Evolutionary conservation across 2,888 invertebrate species (phyloP).

Genomic region (Phasia obesa): DNA sequence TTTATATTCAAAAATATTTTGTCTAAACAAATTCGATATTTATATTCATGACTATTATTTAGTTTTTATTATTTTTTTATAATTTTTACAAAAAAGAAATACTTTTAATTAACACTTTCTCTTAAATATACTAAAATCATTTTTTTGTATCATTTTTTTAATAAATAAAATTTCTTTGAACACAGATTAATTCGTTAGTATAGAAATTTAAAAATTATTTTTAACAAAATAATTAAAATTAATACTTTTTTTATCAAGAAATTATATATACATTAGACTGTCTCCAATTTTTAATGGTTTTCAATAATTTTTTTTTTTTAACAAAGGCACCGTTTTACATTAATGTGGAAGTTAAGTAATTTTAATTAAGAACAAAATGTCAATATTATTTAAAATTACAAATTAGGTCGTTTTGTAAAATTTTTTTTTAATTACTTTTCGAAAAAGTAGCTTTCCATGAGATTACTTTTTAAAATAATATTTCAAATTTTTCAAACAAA

Average conservation of each 20-base stretch:
- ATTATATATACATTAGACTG: constrained; percentile 23
- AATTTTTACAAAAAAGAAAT: constrained; percentile 49
- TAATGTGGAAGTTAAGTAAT: too few relatives aligned
- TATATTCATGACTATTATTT: constrained; percentile 32
- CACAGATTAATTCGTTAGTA: constrained; percentile 69
- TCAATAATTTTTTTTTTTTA: not conserved
- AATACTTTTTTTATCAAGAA: constrained; percentile 54
- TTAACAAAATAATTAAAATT: constrained; percentile 50
- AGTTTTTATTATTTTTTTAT: constrained; percentile 42
- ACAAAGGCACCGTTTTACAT: too few relatives aligned
- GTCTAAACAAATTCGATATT: not conserved
- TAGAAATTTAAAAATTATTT: constrained; percentile 45
- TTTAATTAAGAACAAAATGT: too few relatives aligned
- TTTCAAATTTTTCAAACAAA: too few relatives aligned
- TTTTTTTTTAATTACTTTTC: too few relatives aligned
- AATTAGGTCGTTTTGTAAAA: too few relatives aligned
- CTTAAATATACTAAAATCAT: constrained; percentile 34
- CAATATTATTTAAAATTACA: too few relatives aligned
- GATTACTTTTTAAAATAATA: too few relatives aligned
- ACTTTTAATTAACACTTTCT: constrained; percentile 55
- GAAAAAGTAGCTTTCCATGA: too few relatives aligned
- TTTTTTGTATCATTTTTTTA: constrained; percentile 5
- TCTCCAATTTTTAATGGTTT: not conserved
- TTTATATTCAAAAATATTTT: constrained; percentile 18
- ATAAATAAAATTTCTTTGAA: constrained; percentile 54